Percentiles rank a stretch among this genome's conserved stretches.
These are phyloP conservation scores for Epirrhoe tristata DNA, from an alignment of 2,888 invertebrate genomes.

Conservation along the genomic window DNA sequence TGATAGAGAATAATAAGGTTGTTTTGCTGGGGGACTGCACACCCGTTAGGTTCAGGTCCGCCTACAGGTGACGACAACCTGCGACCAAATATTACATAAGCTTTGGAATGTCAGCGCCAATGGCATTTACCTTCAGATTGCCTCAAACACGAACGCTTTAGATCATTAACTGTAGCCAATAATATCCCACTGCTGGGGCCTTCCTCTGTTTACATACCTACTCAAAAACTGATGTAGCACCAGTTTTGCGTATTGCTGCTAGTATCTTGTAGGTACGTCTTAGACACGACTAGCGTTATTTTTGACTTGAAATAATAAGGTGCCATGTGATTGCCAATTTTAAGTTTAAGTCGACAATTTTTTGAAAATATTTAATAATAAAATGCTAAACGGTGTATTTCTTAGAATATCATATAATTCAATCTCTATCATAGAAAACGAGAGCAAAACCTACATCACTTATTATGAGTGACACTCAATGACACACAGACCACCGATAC, in stretches of 20 bases:
- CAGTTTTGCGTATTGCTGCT: no score
- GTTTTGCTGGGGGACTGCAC: background rate
- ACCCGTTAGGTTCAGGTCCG: constrained; percentile 20
- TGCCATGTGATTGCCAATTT: no score
- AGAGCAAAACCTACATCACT: background rate
- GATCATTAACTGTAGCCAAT: no score
- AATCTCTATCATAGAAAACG: background rate
- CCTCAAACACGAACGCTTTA: background rate
- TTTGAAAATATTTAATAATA: no score
- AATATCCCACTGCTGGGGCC: no score
- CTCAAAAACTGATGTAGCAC: no score
- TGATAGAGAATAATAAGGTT: background rate
- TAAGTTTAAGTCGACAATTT: no score
- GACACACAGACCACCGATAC: background rate
- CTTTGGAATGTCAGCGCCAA: constrained; percentile 37
- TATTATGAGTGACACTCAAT: background rate
- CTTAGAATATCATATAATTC: background rate
- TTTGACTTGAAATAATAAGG: no score
- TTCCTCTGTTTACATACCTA: no score
- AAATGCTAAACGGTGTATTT: background rate
- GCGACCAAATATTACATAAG: constrained; percentile 41
- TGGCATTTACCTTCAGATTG: constrained; percentile 32
- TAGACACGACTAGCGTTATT: no score
- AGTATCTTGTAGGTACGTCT: no score
- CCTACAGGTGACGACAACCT: constrained; percentile 28